These are phyloP conservation scores for Gallinago nigripennis DNA, from an alignment of 2,797 vertebrate genomes.

Conservation along the genomic window DNA sequence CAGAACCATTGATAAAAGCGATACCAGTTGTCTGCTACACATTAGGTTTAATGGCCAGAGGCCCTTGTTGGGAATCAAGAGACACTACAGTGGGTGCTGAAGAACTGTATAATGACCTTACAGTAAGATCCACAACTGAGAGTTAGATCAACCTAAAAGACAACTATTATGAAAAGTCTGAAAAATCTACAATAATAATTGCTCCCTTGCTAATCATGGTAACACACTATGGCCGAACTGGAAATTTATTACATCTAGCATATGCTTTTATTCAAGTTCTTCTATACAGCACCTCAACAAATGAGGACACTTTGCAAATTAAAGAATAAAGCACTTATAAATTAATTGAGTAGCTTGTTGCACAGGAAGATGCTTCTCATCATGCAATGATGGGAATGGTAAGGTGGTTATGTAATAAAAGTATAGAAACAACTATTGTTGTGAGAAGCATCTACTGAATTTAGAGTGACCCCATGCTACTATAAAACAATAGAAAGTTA, in stretches of 20 bases:
- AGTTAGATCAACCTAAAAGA: neutral
- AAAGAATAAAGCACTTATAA: neutral
- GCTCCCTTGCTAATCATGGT: neutral
- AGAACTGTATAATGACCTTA: neutral
- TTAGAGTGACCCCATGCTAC: neutral
- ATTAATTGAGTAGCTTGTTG: neutral
- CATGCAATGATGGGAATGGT: neutral
- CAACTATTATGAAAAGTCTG: neutral
- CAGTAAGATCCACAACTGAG: neutral
- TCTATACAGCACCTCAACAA: neutral
- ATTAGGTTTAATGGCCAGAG: neutral
- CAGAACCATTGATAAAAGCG: neutral
- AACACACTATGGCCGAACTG: neutral
- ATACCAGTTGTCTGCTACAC: too few species aligned
- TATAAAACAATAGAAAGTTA: neutral
- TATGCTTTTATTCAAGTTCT: neutral
- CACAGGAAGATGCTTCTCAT: neutral
- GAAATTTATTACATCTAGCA: neutral
- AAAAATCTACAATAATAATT: neutral
- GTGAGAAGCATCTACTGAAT: neutral
- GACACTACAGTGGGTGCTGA: rapidly evolving
- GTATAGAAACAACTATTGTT: neutral
- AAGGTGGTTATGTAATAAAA: neutral
- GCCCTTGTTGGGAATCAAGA: neutral
- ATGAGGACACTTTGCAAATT: neutral